Evolutionary conservation across 2,797 vertebrate genomes (phyloP).

Genomic region (Liparis tanakae): DNA sequence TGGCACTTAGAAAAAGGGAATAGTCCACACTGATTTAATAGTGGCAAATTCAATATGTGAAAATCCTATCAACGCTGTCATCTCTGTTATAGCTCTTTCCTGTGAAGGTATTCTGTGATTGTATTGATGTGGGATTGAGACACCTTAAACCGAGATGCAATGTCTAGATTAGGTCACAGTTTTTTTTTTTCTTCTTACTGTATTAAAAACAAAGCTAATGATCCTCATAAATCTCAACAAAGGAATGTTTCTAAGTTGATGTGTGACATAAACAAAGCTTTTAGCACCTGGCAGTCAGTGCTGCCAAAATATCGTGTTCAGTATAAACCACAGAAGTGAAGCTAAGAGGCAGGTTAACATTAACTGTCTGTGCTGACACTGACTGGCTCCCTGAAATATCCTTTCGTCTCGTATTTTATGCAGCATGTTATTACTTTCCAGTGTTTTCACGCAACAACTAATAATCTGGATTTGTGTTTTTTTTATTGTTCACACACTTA

Average conservation of each 20-base stretch:
- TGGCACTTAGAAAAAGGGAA: slow-evolving; percentile 61
- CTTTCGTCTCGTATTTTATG: slow-evolving; percentile 5
- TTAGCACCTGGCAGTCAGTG: slow-evolving; percentile 73
- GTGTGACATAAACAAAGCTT: slow-evolving; percentile 78
- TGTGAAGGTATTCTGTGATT: slow-evolving; percentile 71
- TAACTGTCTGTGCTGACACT: slow-evolving; percentile 56
- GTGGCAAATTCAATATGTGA: slow-evolving; percentile 57
- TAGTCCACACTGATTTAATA: slow-evolving; percentile 50
- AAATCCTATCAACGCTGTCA: slow-evolving; percentile 69
- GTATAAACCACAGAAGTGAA: slow-evolving; percentile 66
- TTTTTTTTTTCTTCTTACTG: slow-evolving; percentile 40
- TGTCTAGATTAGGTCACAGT: slow-evolving; percentile 62
- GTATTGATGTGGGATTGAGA: slow-evolving; percentile 69
- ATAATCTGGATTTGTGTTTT: slow-evolving; percentile 23
- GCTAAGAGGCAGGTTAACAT: slow-evolving; percentile 57
- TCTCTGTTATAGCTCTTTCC: slow-evolving; percentile 65
- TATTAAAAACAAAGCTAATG: slow-evolving; percentile 74
- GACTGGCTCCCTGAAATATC: slow-evolving; percentile 19
- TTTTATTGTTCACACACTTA: slow-evolving; percentile 38
- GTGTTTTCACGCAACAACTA: slow-evolving; percentile 25
- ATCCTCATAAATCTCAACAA: slow-evolving; percentile 77
- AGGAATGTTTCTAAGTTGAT: slow-evolving; percentile 67
- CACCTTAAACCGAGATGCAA: slow-evolving; percentile 69
- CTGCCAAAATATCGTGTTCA: slow-evolving; percentile 76
- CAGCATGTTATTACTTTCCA: neutral